These are phyloP conservation scores for Galeopsomyia nigrocyanea DNA, from an alignment of 2,888 invertebrate species.

Conservation along the genomic window DNA sequence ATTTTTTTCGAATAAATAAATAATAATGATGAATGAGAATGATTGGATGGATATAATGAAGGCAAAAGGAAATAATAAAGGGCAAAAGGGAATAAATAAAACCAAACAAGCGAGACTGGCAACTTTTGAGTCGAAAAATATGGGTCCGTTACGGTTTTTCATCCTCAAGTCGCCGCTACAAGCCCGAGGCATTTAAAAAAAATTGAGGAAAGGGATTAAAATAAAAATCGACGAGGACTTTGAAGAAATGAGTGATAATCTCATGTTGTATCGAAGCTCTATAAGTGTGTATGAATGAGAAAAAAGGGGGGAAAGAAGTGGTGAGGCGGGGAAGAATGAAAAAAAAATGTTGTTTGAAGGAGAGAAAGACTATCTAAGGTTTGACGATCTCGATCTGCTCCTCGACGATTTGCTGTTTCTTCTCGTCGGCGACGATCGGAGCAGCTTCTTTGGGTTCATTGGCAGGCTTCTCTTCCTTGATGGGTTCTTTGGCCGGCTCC, in stretches of 20 bases:
- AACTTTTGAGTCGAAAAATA: not conserved
- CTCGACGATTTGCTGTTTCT: slow-evolving; percentile 18
- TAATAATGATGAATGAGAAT: slow-evolving; percentile 21
- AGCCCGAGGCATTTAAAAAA: slow-evolving; percentile 53
- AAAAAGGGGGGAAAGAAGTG: too few relatives aligned
- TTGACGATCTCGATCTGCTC: slow-evolving; percentile 35
- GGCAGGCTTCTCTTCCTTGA: slow-evolving; percentile 1
- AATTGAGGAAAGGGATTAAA: slow-evolving; percentile 2
- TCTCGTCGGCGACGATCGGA: slow-evolving; percentile 4
- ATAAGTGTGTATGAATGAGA: not conserved
- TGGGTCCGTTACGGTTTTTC: slow-evolving; percentile 54
- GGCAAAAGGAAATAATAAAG: slow-evolving; percentile 5
- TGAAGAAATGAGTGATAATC: not conserved
- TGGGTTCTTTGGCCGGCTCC: slow-evolving; percentile 18
- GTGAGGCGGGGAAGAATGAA: too few relatives aligned
- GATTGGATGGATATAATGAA: not conserved
- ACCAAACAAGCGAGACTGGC: slow-evolving; percentile 43
- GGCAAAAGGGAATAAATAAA: too few relatives aligned
- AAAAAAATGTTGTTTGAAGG: not conserved
- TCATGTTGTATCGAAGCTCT: slow-evolving; percentile 40
- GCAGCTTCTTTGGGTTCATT: slow-evolving; percentile 25
- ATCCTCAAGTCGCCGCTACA: slow-evolving; percentile 55
- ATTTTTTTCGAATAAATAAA: slow-evolving; percentile 35
- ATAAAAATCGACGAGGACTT: not conserved
- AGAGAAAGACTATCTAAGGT: slow-evolving; percentile 14